Conservation (phyloP, 2,888 invertebrate genomes). For the Cataglyphis livida region DNA sequence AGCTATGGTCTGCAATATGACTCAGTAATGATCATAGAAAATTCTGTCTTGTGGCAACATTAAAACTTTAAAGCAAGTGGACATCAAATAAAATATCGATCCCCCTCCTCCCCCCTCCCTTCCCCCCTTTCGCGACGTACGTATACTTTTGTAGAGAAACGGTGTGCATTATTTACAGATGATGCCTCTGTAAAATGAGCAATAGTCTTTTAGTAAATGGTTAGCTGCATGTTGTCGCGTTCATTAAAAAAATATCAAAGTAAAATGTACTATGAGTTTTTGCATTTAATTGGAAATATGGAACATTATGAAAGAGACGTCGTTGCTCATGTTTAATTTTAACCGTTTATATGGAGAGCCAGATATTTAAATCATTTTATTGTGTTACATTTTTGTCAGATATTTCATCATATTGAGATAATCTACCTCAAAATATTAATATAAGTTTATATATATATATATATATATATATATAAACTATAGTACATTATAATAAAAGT, state of each 20-base stretch:
- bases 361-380: conserved; percentile 14
- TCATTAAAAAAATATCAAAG: conserved; percentile 33
- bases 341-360: neutral
- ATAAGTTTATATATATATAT: neutral
- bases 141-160: conserved; percentile 36
- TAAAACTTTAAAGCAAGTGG: conserved; percentile 49
- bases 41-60: conserved; percentile 55
- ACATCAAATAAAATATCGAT: conserved; percentile 58
- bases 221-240: conserved; percentile 4
- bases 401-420: neutral
- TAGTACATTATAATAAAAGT: neutral
- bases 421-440: neutral
- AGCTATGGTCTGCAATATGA: conserved; percentile 32
- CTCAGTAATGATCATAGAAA: conserved; percentile 39
- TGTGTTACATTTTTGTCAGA: neutral
- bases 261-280: conserved; percentile 19
- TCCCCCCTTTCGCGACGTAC: conserved; percentile 41
- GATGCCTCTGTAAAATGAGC: conserved; percentile 36
- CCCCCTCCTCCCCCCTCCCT: conserved; percentile 5
- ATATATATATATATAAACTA: too few species aligned
- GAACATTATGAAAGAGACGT: neutral
- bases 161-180: conserved; percentile 44
- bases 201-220: conserved; percentile 29
- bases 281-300: conserved; percentile 25
- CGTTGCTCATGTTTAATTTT: neutral